Conservation (phyloP, 2,797 vertebrate genomes). For the Premnoplex brunnescens region DNA sequence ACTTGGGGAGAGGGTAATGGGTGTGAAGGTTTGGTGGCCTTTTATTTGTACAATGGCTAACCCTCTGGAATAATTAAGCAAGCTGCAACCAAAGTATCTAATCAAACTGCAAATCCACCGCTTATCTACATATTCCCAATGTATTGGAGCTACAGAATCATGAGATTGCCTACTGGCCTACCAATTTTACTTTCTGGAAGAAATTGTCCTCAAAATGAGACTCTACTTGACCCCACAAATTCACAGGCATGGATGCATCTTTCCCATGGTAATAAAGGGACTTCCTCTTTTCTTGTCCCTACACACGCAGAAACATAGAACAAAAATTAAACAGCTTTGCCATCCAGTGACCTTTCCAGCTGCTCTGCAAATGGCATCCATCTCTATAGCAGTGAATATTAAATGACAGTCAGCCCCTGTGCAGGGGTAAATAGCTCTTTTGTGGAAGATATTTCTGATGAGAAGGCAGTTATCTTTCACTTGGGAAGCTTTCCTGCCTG, state of each 20-base stretch:
- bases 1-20: rapidly evolving
- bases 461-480: too few relatives aligned
- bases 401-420: neutral
- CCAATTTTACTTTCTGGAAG: neutral
- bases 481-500: too few relatives aligned
- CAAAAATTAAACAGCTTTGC: neutral
- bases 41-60: neutral
- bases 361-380: neutral
- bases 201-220: neutral
- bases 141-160: neutral
- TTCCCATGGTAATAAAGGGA: neutral
- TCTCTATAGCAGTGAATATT: neutral
- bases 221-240: neutral
- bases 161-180: neutral
- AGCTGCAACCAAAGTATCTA: neutral
- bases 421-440: too few relatives aligned
- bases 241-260: neutral
- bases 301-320: neutral
- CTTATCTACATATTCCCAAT: neutral
- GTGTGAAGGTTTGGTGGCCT: neutral
- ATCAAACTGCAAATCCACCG: neutral
- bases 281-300: neutral
- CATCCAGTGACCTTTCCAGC: neutral
- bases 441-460: too few relatives aligned
- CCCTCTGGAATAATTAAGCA: neutral